Evolutionary conservation across 2,797 vertebrate genomes (phyloP), one percentile per base, ranked within the genome.

Genomic region (Ispidina picta): DNA sequence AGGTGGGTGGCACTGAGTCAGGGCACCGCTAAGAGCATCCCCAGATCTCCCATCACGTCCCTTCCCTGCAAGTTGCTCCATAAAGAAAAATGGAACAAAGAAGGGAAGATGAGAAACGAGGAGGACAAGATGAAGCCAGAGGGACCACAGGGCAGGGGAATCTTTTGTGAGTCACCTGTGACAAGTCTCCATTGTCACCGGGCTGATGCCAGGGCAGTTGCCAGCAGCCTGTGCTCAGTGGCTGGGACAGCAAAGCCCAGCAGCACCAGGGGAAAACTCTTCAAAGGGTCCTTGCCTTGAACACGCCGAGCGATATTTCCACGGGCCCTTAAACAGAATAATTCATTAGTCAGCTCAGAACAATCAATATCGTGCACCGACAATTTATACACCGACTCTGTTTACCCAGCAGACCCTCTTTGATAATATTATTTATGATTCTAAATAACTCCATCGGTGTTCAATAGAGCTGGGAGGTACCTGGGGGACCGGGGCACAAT

Each of bases 341-440:
- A 97, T 97, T 97, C 97, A 97, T 97, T 97, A 97, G 97, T 95
- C 95, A 93, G 96, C 81, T 88, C 95, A 92, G 95, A 96, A 94
- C 96, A 96, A 97, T 98, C 97, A 89, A 97, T 98, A 96, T 64
- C 35, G 28, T 58, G 28, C 70, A 26, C 94, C 1, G 4, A 96
- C 96, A 97, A 96, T 96, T 96, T 97, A 97, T 92, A 95, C 96
- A 92, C 89, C 84, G 86, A 82, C 96, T 97, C 94, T 96, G 95
- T 97, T 97, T 98, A 97, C 97, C 96, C 97, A 96, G 95, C 73
- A 96, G 96, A 94, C 93, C 87, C 94, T 96, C 96, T 97, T 96
- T 97, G 97, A 97, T 97, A 97, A 97, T 97, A 97, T 97, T 97
- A 98, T 97, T 98, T 97, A 97, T 97, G 96, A 95, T 96, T 93